Evolutionary conservation across 2,888 invertebrate genomes (phyloP).

Genomic region (Mantis religiosa): DNA sequence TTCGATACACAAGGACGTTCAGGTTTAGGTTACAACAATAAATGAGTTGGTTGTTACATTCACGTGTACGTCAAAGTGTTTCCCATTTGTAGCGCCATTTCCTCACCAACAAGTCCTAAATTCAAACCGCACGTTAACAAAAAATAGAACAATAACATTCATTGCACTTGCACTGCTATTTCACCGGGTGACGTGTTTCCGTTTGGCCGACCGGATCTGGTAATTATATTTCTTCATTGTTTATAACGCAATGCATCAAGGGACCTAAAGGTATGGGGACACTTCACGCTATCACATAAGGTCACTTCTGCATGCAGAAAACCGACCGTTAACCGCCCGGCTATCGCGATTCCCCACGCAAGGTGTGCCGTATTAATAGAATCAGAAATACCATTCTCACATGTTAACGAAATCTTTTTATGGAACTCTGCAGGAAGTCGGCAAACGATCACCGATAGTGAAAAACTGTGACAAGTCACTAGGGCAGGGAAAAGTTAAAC

Average conservation of each 20-base stretch:
- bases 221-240: neutral
- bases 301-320: neutral
- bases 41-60: no score
- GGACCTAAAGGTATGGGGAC: neutral
- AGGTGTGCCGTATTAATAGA: neutral
- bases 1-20: no score
- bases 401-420: neutral
- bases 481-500: neutral
- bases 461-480: neutral
- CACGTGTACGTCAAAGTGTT: neutral
- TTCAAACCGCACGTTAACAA: neutral
- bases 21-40: no score
- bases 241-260: neutral
- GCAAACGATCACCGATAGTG: neutral
- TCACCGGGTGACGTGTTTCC: neutral
- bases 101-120: neutral
- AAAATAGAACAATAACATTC: neutral
- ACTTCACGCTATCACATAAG: neutral
- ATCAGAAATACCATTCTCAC: neutral
- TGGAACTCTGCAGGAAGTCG: neutral
- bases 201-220: neutral
- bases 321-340: neutral
- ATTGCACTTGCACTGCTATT: neutral
- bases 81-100: neutral
- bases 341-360: neutral